Evolutionary conservation across 2,888 invertebrate species (phyloP).

Genomic region (Malacosoma neustria): DNA sequence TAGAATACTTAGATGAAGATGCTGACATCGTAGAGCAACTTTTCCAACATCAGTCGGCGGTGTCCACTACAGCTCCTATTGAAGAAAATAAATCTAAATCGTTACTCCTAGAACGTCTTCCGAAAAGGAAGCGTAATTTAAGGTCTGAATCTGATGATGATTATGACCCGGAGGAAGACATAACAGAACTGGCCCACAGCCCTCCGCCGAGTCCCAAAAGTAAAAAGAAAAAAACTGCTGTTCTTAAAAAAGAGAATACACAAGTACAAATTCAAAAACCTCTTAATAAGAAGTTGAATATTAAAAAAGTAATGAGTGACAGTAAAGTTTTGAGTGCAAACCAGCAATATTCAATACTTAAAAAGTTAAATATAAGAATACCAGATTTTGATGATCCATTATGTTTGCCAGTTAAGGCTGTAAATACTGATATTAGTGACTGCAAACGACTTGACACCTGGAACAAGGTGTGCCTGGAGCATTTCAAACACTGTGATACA

Average conservation of each 20-base stretch:
- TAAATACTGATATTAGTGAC: slow-evolving; percentile 29
- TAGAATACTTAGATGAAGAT: slow-evolving; percentile 65
- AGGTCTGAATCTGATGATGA: slow-evolving; percentile 53
- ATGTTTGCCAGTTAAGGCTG: slow-evolving; percentile 50
- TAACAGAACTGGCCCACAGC: slow-evolving; percentile 11
- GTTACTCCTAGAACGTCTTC: slow-evolving; percentile 30
- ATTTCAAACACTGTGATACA: slow-evolving; percentile 37
- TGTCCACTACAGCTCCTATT: slow-evolving; percentile 5
- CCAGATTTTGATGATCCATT: slow-evolving; percentile 60
- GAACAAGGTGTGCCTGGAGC: slow-evolving; percentile 55
- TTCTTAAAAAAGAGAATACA: slow-evolving; percentile 12
- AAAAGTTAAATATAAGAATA: slow-evolving; percentile 34
- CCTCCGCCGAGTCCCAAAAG: slow-evolving; percentile 19
- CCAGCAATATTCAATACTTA: slow-evolving; percentile 21
- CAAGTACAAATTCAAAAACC: not conserved
- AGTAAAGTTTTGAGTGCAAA: slow-evolving; percentile 6
- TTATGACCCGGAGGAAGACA: slow-evolving; percentile 44
- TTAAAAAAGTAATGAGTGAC: slow-evolving; percentile 8
- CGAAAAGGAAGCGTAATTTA: slow-evolving; percentile 20
- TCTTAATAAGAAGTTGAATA: slow-evolving; percentile 1
- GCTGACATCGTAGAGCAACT: slow-evolving; percentile 59
- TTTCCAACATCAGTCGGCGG: slow-evolving; percentile 25
- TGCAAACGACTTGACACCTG: slow-evolving; percentile 38
- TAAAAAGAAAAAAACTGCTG: slow-evolving; percentile 14
- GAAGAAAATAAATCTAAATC: slow-evolving; percentile 13